These are phyloP conservation scores for Drosophila albomicans DNA, from an alignment of 1,140 invertebrate species.

Conservation along the genomic window DNA sequence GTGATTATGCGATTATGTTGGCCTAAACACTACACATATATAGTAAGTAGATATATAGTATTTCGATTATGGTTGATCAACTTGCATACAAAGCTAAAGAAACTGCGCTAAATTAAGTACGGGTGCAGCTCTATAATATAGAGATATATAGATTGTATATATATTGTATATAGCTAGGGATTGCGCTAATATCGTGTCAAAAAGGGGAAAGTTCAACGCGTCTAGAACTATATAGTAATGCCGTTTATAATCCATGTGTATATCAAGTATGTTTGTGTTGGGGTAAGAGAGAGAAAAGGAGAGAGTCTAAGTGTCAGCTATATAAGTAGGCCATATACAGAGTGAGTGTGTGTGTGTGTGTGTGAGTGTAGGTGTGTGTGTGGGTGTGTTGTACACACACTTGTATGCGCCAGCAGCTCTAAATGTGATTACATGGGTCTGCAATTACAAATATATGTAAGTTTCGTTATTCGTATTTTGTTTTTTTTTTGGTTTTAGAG, in stretches of 20 bases:
- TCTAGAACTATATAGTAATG: conserved; percentile 22
- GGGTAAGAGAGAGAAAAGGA: neutral
- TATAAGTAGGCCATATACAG: conserved; percentile 5
- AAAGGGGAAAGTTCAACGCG: conserved; percentile 22
- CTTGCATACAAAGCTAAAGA: conserved; percentile 27
- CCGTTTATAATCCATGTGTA: conserved; percentile 18
- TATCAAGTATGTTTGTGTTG: conserved; percentile 11
- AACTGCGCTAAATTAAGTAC: conserved; percentile 29
- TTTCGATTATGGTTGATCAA: conserved; percentile 26
- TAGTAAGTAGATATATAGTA: conserved; percentile 12
- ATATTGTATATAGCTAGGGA: conserved; percentile 25
- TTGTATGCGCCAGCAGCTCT: conserved; percentile 34
- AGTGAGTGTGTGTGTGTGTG: conserved; percentile 23
- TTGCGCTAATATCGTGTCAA: conserved; percentile 16
- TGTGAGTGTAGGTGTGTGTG: conserved; percentile 14
- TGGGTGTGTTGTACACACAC: conserved; percentile 20
- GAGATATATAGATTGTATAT: conserved; percentile 17
- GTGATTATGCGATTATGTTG: conserved; percentile 40
- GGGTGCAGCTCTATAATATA: conserved; percentile 18
- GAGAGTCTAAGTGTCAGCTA: conserved; percentile 30
- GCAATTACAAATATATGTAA: conserved; percentile 48
- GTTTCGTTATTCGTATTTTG: conserved; percentile 29
- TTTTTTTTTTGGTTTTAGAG: neutral
- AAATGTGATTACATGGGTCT: conserved; percentile 50
- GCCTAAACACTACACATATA: conserved; percentile 40